A percentile compares a stretch with the other conserved stretches of the same genome.
phyloP scores from a whole-genome alignment of 2,113 vertebrate genomes.

The Spea multiplicata region DNA sequence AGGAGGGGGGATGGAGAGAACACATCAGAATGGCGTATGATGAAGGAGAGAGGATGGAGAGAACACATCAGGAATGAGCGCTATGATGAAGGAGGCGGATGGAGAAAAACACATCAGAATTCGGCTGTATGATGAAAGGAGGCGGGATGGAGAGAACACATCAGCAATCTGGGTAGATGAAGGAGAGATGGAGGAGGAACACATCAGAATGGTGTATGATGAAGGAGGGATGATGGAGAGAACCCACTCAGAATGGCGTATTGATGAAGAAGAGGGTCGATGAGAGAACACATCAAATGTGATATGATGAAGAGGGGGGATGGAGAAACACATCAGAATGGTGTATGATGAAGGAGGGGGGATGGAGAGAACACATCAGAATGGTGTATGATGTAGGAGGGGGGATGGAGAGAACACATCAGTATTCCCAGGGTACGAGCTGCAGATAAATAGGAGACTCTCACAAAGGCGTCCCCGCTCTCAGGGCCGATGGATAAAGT shows the following conservation, averaged over 20 bases:
- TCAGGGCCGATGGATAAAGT: slow-evolving; percentile 17
- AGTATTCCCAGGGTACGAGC: slow-evolving; percentile 16
- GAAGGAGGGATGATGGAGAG: not conserved
- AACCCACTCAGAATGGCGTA: slow-evolving; percentile 9
- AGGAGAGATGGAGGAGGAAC: not conserved
- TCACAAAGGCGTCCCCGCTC: not conserved
- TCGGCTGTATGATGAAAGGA: not conserved
- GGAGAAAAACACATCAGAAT: slow-evolving; percentile 13
- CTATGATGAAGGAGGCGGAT: not conserved
- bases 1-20: not conserved
- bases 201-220: slow-evolving; percentile 5
- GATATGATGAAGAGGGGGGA: not conserved
- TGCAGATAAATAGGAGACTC: not conserved
- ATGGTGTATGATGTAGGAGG: not conserved
- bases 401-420: slow-evolving; percentile 9
- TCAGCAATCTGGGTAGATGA: slow-evolving; percentile 1
- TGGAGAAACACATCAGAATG: slow-evolving; percentile 12
- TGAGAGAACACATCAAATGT: slow-evolving; percentile 11
- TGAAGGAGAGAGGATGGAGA: not conserved
- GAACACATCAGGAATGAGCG: slow-evolving; percentile 12
- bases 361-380: slow-evolving; percentile 13
- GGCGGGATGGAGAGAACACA: slow-evolving; percentile 3
- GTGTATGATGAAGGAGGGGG: not conserved
- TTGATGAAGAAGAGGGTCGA: not conserved
- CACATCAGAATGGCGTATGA: slow-evolving; percentile 5